Evolutionary conservation across 2,888 invertebrate species (phyloP), one percentile per base, ranked within the genome.

Genomic region (Torymus tubicola): DNA sequence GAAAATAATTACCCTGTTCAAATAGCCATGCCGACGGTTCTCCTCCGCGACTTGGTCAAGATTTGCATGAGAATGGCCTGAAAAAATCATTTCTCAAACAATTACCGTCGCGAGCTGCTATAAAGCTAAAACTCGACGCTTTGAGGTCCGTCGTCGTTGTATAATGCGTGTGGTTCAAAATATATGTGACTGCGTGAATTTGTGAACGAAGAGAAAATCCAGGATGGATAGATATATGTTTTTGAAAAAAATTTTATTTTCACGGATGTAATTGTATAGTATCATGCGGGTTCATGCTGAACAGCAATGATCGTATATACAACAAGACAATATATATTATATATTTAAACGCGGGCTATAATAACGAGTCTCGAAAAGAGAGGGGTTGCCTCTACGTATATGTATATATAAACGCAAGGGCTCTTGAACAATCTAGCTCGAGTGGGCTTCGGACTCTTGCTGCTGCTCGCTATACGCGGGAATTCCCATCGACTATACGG

Each of bases 1-100:
- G 84, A 86, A 89, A 89, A 89, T 89, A 89, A 89, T 89, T 89
- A 88, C 86, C 86, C 83, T 86, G 86, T 85, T 88, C 87, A 89
- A 89, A 89, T 88, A 88, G 42, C 42, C 42, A 5, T 2, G 31
- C 31, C 42, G 8, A 5, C 42, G 42, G 1, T 42, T 42, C 87
- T 87, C 88, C 84, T 84, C 82, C 80, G 71, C 83, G 81, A 74
- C 72, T 72, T 85, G 89, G 87, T 87, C 87, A 87, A 88, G 89
- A 89, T 89, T 89, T 89, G 89, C 89, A 89, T 89, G 88, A 89
- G 89, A 89, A 89, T 89, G 88, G 86, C 86, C 84, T 42, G 87
- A 87, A 89, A 88, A 88, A 88, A 89, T 88, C 86, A 77, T 80
- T 80, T 87, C 86, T 86, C 86, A 87, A 86, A 89, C 87, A 88